Evolutionary conservation across 2,113 vertebrate species (phyloP), one percentile per base, ranked within the genome.

Genomic region (Larimichthys polyactis): DNA sequence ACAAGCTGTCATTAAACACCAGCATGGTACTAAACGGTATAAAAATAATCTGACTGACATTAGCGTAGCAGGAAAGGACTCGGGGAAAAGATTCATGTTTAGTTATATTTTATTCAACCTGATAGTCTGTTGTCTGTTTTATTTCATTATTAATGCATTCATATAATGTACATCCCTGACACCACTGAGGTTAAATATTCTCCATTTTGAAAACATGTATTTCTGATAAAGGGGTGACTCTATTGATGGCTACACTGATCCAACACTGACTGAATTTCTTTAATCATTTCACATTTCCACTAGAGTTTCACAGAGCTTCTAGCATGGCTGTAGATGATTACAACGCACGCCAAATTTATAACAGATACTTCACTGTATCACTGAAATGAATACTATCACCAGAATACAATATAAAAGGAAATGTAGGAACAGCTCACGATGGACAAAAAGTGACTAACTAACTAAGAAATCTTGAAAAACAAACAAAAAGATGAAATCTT

Each of bases 1-100:
- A 75, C 66, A 78, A 64, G 60, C 82, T 71, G 60, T 75, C 70
- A 59, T 52, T 71, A 54, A 81, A 75, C 57, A 59, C 71, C 71
- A 46, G 49, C 48, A 27, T 72, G 52, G 74, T 62, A 43, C 64
- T 10, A 63, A 66, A 59, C 5, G 3, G 49, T 19, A 19, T 8
- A 27, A 66, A 78, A 80, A 73, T 55, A 49, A 63, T 7, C 0
- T 5, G 46, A 67, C 12, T 67, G 54, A 75, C 20, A 22, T 71
- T 64, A 68, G 44, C 17, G 1, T 17, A 51, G 73, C 17, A 20
- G 71, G 67, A 24, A 64, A 70, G 59, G 12, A 59, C 58, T 76
- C 63, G 85, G 73, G 52, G 72, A 59, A 19, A 46, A 11, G 10
- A 15, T 24, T 4, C 0, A 1, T 40, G 1, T 49, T 79, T 59